phyloP scores from a whole-genome alignment of 2,113 vertebrate species.

The Nibea albiflora region DNA sequence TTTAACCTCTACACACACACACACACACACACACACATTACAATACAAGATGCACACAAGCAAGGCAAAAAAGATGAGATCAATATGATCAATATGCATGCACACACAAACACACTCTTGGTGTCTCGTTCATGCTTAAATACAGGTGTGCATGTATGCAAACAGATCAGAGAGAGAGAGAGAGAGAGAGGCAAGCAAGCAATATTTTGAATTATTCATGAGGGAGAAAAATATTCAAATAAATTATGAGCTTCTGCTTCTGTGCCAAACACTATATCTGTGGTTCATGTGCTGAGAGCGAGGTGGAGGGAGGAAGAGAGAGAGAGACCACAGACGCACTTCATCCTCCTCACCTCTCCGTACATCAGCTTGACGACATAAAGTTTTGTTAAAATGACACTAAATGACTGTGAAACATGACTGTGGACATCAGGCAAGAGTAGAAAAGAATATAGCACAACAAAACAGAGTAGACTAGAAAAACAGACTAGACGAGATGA shows the following conservation, averaged over 20 bases:
- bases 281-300: conserved; percentile 39
- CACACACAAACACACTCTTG: conserved; percentile 2
- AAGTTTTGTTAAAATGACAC: neutral
- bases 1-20: conserved; percentile 88
- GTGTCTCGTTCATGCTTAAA: conserved; percentile 69
- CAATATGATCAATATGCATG: neutral
- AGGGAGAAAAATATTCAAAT: conserved; percentile 80
- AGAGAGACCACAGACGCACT: conserved; percentile 1
- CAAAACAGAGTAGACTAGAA: no score
- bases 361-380: neutral
- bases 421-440: no score
- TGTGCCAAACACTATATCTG: conserved; percentile 66
- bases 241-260: conserved; percentile 76
- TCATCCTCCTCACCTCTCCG: neutral
- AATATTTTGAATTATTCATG: conserved; percentile 79
- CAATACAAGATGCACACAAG: neutral
- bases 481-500: no score
- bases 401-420: neutral
- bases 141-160: conserved; percentile 36
- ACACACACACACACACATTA: conserved; percentile 76
- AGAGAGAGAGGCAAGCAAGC: conserved; percentile 52
- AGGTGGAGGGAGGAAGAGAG: conserved; percentile 22
- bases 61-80: conserved; percentile 16
- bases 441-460: no score
- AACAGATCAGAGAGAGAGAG: neutral